Conservation (phyloP, 2,113 vertebrate species). For the Notechis scutatus region DNA sequence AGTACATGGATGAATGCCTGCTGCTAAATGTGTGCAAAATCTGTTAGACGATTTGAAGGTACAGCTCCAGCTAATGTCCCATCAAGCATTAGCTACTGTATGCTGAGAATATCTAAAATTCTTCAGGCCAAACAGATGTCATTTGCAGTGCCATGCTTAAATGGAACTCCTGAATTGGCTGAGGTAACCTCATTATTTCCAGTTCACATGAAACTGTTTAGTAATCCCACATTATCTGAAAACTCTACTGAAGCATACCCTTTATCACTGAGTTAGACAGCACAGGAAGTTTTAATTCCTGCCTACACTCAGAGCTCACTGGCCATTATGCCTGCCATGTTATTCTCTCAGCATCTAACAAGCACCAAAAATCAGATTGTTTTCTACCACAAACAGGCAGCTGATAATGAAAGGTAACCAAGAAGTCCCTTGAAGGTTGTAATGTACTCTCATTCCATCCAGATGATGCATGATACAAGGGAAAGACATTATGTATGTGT, state of each 20-base stretch:
- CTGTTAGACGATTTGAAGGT: constrained; percentile 62
- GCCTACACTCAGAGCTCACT: constrained; percentile 43
- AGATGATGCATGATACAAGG: constrained; percentile 10
- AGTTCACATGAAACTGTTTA: constrained; percentile 68
- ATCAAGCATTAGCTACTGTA: constrained; percentile 50
- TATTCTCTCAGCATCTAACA: constrained; percentile 48
- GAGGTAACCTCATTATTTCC: constrained; percentile 64
- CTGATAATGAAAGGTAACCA: constrained; percentile 41
- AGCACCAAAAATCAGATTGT: constrained; percentile 30
- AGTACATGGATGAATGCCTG: not conserved
- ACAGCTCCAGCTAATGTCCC: constrained; percentile 60
- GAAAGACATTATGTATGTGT: not conserved
- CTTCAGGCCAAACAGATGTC: constrained; percentile 53
- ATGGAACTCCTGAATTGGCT: constrained; percentile 49
- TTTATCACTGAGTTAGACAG: constrained; percentile 66
- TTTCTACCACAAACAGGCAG: constrained; percentile 26
- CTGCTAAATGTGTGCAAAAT: constrained; percentile 21
- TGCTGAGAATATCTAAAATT: constrained; percentile 54
- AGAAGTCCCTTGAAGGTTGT: constrained; percentile 5
- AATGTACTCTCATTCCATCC: constrained; percentile 34
- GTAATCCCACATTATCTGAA: constrained; percentile 59
- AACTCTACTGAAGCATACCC: constrained; percentile 53
- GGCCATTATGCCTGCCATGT: constrained; percentile 43
- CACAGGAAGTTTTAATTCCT: constrained; percentile 64
- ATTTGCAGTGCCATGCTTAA: constrained; percentile 61